Percentiles rank a stretch among this genome's conserved stretches.
Evolutionary conservation across 2,797 vertebrate species (phyloP).

Genomic region (Coregonus suidteri): DNA sequence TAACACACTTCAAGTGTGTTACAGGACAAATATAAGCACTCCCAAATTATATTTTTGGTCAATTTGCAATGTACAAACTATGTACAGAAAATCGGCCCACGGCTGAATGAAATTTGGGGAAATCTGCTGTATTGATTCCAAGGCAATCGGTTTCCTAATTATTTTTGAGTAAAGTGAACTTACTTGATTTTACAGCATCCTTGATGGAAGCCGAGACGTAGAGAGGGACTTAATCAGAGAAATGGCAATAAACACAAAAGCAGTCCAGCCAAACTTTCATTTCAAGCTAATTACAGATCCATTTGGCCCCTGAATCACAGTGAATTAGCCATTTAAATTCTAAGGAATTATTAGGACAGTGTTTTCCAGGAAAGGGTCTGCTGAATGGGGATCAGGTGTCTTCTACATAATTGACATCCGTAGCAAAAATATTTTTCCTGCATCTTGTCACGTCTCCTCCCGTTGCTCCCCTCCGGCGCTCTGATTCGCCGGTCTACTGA

Average conservation of each 20-base stretch:
- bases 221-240: neutral
- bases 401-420: conserved; percentile 36
- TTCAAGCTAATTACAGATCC: conserved; percentile 28
- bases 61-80: too few relatives aligned
- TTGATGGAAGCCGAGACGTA: neutral
- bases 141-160: too few relatives aligned
- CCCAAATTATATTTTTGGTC: too few relatives aligned
- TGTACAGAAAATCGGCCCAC: too few relatives aligned
- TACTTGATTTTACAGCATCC: neutral
- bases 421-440: conserved; percentile 20
- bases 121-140: too few relatives aligned
- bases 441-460: neutral
- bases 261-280: conserved; percentile 21
- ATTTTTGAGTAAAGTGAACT: too few relatives aligned
- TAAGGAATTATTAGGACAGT: conserved; percentile 25
- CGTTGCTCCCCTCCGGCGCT: too few relatives aligned
- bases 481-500: too few relatives aligned
- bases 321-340: conserved; percentile 33
- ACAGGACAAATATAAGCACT: too few relatives aligned
- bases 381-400: conserved; percentile 34
- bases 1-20: too few relatives aligned
- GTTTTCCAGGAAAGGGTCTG: conserved; percentile 12
- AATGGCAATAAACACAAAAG: neutral
- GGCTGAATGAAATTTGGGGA: too few relatives aligned
- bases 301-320: conserved; percentile 28